A percentile compares a stretch with the other conserved stretches of the same genome.
These are phyloP conservation scores for Scotopteryx bipunctaria DNA, from an alignment of 2,888 invertebrate genomes.

Conservation along the genomic window DNA sequence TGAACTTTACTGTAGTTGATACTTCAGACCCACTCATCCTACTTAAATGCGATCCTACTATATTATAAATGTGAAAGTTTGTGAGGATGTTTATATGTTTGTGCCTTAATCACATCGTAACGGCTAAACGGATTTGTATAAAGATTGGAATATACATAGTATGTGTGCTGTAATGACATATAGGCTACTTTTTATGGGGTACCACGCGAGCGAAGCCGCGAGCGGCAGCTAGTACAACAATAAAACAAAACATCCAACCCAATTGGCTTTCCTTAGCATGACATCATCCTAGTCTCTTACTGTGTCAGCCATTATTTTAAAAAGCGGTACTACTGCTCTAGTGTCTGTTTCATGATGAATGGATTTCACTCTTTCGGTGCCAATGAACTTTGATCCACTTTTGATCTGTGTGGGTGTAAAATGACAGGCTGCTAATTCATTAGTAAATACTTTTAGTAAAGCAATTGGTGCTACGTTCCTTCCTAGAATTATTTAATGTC, in stretches of 20 bases:
- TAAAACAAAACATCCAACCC: constrained; percentile 46
- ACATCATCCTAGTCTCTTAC: constrained; percentile 61
- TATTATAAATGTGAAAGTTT: no score
- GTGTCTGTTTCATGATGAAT: constrained; percentile 71
- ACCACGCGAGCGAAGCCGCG: no score
- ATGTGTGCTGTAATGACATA: no score
- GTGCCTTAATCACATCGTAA: no score
- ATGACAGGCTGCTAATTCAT: constrained; percentile 54
- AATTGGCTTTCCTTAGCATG: constrained; percentile 55
- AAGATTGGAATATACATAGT: no score
- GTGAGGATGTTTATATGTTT: no score
- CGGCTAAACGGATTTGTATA: no score
- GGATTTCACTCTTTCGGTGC: constrained; percentile 72
- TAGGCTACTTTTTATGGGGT: constrained; percentile 38
- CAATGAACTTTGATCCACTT: constrained; percentile 78
- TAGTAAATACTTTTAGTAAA: constrained; percentile 42
- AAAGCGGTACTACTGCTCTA: constrained; percentile 64
- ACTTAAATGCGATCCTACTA: no score
- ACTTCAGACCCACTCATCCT: constrained; percentile 39
- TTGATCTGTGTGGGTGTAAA: constrained; percentile 65
- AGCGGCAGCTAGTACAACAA: constrained; percentile 34
- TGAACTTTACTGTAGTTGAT: constrained; percentile 51
- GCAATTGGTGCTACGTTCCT: constrained; percentile 32
- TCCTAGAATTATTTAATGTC: constrained; percentile 26
- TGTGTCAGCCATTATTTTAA: constrained; percentile 63